Base-by-base conservation (phyloP, 2,113 vertebrate genomes). In the Ceratotherium simum region DNA sequence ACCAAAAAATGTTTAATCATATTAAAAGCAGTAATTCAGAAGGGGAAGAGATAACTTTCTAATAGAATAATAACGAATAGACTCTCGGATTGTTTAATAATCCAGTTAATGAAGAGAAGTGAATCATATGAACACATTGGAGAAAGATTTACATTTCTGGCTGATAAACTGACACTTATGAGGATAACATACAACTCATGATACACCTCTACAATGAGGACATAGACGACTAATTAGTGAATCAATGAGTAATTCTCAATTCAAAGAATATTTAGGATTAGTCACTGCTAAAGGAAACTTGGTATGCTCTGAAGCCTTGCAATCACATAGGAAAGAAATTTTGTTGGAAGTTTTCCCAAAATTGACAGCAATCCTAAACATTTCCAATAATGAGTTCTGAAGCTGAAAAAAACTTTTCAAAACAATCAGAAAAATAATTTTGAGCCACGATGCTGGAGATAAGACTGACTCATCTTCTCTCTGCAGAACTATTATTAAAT, bases 61-160 rank as follows among this genome's bases (percentile, higher is more conserved):
- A 90, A 80, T 18, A 58, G 27, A 89, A 89, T 78, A 75, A 64
- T 86, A 89, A 91, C 70, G 17, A 91, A 73, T 46, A 96, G 56
- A 79, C 14, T 80, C 39, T 80, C 81, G 18, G 62, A 83, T 79
- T 96, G 21, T 83, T 98, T 97, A 93, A 81, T 81, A 88, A 88
- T 31, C 18, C 21, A 83, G 36, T 48, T 96, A 97, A 80, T 85
- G 46, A 91, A 90, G 16, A 96, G 6, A 39, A 94, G 3, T 87
- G 86, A 93, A 48, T 95, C 73, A 70, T 80, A 36, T 46, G 82
- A 95, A 87, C 42, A 48, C 13, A 29, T 0, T 33, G 51, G n/a
- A 31, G 60, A 81, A 96, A 70, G 23, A 93, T 17, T 67, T 46
- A 60, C n/a, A 72, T 87, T 93, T 95, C 82, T 73, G 62, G n/a